phyloP scores from a whole-genome alignment of 2,888 invertebrate genomes.

The Dynastes grantii region DNA sequence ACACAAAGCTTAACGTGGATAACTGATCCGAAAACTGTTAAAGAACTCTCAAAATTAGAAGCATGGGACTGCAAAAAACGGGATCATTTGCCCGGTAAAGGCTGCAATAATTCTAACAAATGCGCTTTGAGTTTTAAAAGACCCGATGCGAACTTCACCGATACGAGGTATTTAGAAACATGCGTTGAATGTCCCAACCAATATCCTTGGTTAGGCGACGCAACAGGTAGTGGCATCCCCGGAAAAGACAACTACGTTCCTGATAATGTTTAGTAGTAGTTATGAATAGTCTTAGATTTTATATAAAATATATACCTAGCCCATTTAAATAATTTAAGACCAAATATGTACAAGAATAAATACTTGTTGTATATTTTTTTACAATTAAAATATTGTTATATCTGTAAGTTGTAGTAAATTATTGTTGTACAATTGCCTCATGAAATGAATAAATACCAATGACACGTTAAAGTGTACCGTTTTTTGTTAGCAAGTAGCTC shows the following conservation, averaged over 20 bases:
- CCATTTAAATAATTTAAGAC: constrained; percentile 36
- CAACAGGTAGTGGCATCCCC: constrained; percentile 85
- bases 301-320: constrained; percentile 7
- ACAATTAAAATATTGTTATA: constrained; percentile 45
- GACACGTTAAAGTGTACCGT: not conserved
- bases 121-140: constrained; percentile 88
- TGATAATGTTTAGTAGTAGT: constrained; percentile 73
- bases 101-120: constrained; percentile 87
- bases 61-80: constrained; percentile 86
- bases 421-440: constrained; percentile 44
- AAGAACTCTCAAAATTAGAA: constrained; percentile 81
- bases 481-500: not conserved
- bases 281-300: constrained; percentile 26
- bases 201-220: constrained; percentile 92
- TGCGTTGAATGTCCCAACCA: constrained; percentile 89
- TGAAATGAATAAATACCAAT: constrained; percentile 21
- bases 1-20: constrained; percentile 94
- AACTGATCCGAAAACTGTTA: constrained; percentile 85
- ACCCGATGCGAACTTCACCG: constrained; percentile 83
- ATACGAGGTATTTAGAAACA: constrained; percentile 90
- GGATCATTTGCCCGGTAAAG: constrained; percentile 80
- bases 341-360: constrained; percentile 48
- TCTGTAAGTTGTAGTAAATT: constrained; percentile 47
- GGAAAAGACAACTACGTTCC: constrained; percentile 88
- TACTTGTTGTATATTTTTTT: constrained; percentile 43